Percentiles rank a stretch among this genome's conserved stretches.
Conservation (phyloP, 1,140 invertebrate genomes). For the Frieseomelitta varia region DNA sequence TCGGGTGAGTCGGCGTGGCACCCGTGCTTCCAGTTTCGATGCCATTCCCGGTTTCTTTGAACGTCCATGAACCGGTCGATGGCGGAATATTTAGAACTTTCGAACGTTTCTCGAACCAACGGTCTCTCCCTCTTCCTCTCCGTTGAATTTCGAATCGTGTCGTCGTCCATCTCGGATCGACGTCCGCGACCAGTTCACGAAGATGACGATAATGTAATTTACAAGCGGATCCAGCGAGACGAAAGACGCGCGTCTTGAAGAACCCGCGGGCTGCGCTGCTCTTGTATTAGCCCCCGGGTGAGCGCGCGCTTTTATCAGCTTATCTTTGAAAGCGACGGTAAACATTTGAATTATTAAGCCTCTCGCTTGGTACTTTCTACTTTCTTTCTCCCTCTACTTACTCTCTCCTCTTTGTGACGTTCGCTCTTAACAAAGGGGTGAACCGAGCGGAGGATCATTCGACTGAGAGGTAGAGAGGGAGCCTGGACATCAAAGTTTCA, state of each 20-base stretch:
- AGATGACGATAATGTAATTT: not conserved
- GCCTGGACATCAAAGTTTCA: constrained; percentile 8
- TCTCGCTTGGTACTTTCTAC: not conserved
- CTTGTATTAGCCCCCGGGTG: constrained; percentile 42
- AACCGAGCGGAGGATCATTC: not conserved
- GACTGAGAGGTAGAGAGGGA: not conserved
- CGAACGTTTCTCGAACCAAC: no score
- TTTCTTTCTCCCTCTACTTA: not conserved
- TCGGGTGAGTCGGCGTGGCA: no score
- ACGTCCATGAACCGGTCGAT: no score
- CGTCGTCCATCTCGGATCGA: no score
- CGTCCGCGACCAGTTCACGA: no score
- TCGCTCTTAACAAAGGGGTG: not conserved
- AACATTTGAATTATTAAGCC: constrained; percentile 73
- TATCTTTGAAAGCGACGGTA: constrained; percentile 67
- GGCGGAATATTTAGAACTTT: no score
- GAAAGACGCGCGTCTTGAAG: constrained; percentile 5
- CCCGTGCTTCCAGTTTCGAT: no score
- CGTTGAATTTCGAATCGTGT: no score
- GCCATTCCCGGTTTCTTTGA: no score
- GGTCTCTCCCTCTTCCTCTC: no score
- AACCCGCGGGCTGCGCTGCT: constrained; percentile 38
- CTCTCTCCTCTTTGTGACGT: not conserved
- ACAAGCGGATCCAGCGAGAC: constrained; percentile 23
- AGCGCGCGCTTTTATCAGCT: constrained; percentile 71